A percentile compares a stretch with the other conserved stretches of the same genome.
Conservation (phyloP, 1,140 invertebrate genomes). For the Heliothis virescens region DNA sequence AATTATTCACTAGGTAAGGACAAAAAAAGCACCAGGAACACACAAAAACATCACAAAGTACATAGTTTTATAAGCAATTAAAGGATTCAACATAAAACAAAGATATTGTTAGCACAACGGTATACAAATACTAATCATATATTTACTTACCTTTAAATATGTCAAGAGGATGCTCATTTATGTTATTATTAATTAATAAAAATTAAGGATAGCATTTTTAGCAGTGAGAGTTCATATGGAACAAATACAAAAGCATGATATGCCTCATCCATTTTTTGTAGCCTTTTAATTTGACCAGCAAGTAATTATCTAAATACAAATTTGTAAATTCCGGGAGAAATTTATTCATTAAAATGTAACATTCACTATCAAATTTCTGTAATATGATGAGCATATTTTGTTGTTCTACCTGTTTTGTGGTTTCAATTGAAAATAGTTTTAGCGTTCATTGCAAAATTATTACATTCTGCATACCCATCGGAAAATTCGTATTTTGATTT, state of each 20-base stretch:
- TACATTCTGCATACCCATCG: background rate
- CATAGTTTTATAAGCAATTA: background rate
- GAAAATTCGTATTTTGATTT: slow-evolving; percentile 3
- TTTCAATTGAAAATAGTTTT: background rate
- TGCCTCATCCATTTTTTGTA: no score
- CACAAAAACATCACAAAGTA: background rate
- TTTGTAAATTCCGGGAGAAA: background rate
- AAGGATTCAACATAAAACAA: background rate
- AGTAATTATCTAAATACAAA: background rate
- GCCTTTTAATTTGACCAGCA: background rate
- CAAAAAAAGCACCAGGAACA: no score
- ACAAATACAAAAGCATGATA: no score
- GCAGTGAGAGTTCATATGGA: no score
- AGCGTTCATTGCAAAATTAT: slow-evolving; percentile 10
- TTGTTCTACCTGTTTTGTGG: slow-evolving; percentile 1
- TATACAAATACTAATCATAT: no score
- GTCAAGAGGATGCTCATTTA: no score
- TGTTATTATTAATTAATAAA: no score
- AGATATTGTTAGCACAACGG: background rate
- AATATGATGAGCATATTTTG: slow-evolving; percentile 17
- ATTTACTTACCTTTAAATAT: no score
- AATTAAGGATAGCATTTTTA: no score
- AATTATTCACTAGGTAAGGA: no score
- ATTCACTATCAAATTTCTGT: background rate
- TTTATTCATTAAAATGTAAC: background rate